phyloP scores from a whole-genome alignment of 2,888 invertebrate genomes.

The Hypercompe scribonia region DNA sequence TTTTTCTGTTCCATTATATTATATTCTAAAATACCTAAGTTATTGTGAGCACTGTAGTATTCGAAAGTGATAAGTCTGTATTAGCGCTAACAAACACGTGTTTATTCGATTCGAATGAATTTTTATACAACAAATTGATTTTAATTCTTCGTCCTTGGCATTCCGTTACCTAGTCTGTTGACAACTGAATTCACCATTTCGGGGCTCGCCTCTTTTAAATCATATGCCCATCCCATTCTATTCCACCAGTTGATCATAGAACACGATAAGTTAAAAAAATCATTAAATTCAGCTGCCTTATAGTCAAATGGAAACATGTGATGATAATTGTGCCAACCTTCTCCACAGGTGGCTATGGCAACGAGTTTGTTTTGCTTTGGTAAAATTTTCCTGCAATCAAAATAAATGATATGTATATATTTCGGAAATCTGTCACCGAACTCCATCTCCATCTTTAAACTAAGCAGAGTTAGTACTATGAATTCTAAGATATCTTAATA shows the following conservation, averaged over 20 bases:
- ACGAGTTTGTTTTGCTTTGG: conserved; percentile 93
- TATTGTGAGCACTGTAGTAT: too few relatives aligned
- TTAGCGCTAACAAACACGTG: too few relatives aligned
- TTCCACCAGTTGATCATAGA: conserved; percentile 88
- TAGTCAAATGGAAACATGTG: conserved; percentile 97
- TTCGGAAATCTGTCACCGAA: too few relatives aligned
- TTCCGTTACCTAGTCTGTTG: background rate
- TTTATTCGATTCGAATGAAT: too few relatives aligned
- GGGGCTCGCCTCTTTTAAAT: conserved; percentile 84
- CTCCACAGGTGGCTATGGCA: conserved; percentile 90
- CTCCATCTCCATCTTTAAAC: too few relatives aligned
- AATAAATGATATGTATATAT: too few relatives aligned
- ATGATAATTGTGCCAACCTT: conserved; percentile 98
- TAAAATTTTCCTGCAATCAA: conserved; percentile 88
- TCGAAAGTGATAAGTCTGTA: too few relatives aligned
- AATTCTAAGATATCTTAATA: too few relatives aligned
- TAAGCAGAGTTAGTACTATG: too few relatives aligned
- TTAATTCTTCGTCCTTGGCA: background rate
- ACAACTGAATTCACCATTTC: conserved; percentile 62
- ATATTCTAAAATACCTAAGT: too few relatives aligned
- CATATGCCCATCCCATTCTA: conserved; percentile 87
- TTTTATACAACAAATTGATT: too few relatives aligned
- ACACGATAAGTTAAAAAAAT: conserved; percentile 87
- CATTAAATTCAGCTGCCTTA: conserved; percentile 94
- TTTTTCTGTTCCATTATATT: too few relatives aligned